These are phyloP conservation scores for Leptinotarsa defecta DNA, from an alignment of 1,140 invertebrate species.

Conservation along the genomic window DNA sequence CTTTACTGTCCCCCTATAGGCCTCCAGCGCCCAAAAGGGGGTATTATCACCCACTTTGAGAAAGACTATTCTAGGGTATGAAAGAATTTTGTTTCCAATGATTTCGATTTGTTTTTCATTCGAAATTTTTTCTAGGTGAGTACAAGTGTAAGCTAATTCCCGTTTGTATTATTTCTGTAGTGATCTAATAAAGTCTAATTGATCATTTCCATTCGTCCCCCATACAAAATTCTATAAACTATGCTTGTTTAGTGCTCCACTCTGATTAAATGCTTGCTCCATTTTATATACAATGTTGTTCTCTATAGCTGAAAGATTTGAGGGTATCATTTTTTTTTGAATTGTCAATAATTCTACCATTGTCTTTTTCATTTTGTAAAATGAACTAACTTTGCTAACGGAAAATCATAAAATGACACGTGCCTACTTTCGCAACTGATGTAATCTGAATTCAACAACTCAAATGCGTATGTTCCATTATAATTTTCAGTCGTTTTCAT, in stretches of 20 bases:
- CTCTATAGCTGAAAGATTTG: not conserved
- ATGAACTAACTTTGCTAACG: not conserved
- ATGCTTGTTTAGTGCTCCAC: not conserved
- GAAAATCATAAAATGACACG: not conserved
- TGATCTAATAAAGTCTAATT: not conserved
- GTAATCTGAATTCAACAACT: too few species aligned
- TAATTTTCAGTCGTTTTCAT: too few species aligned
- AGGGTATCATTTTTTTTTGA: not conserved
- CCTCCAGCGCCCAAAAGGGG: too few species aligned
- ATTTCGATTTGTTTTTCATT: not conserved
- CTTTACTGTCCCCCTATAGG: too few species aligned
- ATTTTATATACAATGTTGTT: not conserved
- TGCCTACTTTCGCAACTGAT: too few species aligned
- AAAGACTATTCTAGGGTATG: too few species aligned
- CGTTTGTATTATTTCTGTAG: not conserved
- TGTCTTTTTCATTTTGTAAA: not conserved
- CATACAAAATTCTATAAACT: not conserved
- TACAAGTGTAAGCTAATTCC: too few species aligned
- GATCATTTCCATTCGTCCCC: not conserved
- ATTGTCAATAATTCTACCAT: not conserved
- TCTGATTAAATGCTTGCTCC: not conserved
- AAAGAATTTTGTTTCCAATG: not conserved
- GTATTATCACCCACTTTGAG: too few species aligned
- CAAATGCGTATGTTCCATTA: too few species aligned
- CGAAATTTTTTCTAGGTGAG: too few species aligned